Conservation (phyloP, 1,140 invertebrate genomes). For the Arion vulgaris region DNA sequence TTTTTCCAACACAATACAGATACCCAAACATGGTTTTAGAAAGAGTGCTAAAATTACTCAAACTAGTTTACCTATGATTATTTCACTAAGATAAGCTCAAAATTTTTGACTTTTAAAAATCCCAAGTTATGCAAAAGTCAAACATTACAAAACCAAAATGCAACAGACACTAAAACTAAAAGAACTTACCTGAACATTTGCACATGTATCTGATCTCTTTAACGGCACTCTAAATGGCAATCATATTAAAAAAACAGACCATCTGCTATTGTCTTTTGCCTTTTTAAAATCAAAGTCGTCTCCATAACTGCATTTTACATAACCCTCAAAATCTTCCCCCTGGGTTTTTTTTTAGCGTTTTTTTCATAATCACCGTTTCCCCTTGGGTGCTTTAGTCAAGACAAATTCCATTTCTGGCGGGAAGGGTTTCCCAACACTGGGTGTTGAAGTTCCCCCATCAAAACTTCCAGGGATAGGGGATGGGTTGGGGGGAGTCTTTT, state of each 20-base stretch:
- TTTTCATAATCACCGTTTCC: conserved; percentile 50
- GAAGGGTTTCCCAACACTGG: background rate
- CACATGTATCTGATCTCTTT: conserved; percentile 72
- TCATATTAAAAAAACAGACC: conserved; percentile 56
- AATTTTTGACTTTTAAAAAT: no score
- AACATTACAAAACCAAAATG: no score
- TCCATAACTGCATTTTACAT: conserved; percentile 50
- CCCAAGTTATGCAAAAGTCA: no score
- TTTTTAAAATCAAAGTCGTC: conserved; percentile 49
- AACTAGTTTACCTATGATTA: no score
- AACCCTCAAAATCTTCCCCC: conserved; percentile 51
- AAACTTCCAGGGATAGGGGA: no score
- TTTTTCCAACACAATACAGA: no score
- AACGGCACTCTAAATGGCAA: conserved; percentile 63
- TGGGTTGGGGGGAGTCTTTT: no score
- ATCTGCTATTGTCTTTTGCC: conserved; percentile 44
- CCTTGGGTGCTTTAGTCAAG: conserved; percentile 45
- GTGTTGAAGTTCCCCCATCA: no score
- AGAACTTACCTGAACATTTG: conserved; percentile 59
- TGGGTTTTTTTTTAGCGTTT: conserved; percentile 41
- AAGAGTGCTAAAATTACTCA: no score
- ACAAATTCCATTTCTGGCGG: conserved; percentile 33
- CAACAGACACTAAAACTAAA: no score
- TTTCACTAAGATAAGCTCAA: no score
- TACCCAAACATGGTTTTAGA: no score